Conservation (phyloP, 2,113 vertebrate genomes). For the Cephalopterus ornatus region DNA sequence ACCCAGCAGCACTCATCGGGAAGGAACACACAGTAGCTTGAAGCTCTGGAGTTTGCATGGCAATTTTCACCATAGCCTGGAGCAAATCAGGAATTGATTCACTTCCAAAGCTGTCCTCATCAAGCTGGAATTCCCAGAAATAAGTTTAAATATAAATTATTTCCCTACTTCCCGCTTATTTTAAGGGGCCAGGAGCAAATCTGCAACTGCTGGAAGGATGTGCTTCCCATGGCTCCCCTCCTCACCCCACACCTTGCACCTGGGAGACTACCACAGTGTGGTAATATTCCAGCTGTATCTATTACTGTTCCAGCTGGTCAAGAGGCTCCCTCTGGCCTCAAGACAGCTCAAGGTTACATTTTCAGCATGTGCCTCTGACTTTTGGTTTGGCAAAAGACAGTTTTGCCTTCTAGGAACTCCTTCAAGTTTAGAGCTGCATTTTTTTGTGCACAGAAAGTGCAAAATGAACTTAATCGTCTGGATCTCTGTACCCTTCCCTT, state of each 20-base stretch:
- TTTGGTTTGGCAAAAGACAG: background rate
- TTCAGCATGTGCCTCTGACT: fast-evolving
- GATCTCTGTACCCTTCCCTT: background rate
- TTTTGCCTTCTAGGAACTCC: background rate
- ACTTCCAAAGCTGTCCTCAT: background rate
- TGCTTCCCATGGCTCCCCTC: fast-evolving
- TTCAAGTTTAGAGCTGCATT: background rate
- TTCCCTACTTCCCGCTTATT: background rate
- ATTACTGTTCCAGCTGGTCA: background rate
- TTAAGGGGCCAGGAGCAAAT: background rate
- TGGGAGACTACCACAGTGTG: background rate
- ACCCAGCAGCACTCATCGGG: background rate
- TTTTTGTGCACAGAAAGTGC: background rate
- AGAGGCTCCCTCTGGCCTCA: background rate
- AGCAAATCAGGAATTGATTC: background rate
- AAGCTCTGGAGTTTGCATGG: background rate
- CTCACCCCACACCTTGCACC: background rate
- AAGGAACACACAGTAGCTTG: background rate
- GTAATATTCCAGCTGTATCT: background rate
- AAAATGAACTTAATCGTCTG: background rate
- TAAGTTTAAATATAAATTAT: background rate
- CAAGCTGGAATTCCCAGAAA: background rate
- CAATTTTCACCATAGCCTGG: background rate
- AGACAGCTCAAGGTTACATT: background rate
- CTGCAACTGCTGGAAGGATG: background rate